Base-by-base conservation (phyloP, 2,888 invertebrate genomes). In the Chaitophorus viminalis region DNA sequence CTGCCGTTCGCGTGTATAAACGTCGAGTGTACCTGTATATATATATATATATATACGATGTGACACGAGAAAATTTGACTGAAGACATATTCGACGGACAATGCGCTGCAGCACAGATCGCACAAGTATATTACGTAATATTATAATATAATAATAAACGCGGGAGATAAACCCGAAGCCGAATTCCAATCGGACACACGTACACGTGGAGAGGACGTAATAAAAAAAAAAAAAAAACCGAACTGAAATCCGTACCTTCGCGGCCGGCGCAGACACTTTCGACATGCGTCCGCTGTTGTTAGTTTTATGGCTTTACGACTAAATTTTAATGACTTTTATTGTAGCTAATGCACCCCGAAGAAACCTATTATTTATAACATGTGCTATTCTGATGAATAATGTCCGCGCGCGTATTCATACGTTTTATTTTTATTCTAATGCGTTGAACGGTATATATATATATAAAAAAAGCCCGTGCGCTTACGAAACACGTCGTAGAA, bases 241-340 rank as follows among this genome's bases (percentile, higher is more conserved):
- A 84, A 21, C 25, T 65, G n/a, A 84, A 52, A 84, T 65, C 65
- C n/a, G 60, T 68, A 33, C 33, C 46, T 60, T 0, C 60, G 77
- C 33, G 31, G 76, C 29, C 29, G 31, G 31, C 76, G 76, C 29
- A 29, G 31, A 46, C 76, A 85, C 65, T 77, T 85, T 77, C 68
- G 46, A 85, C 84, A 31, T 39, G 83, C 29, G 14, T 83, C 54
- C 60, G 39, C 75, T 60, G 60, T 83, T 46, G 11, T 46, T 83
- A 46, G 75, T 76, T 84, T 84, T 85, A 77, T 85, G 76, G 46
- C 46, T 85, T 85, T 77, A 85, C 84, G 68, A 85, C 84, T 33
- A 68, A 76, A 85, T 85, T 85, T 85, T 85, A 85, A 85, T 68
- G 84, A 77, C 65, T 85, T 84, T 85, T 77, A 77, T 85, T 77